These are phyloP conservation scores for Anoplolepis gracilipes DNA, from an alignment of 1,140 invertebrate species.

Conservation along the genomic window DNA sequence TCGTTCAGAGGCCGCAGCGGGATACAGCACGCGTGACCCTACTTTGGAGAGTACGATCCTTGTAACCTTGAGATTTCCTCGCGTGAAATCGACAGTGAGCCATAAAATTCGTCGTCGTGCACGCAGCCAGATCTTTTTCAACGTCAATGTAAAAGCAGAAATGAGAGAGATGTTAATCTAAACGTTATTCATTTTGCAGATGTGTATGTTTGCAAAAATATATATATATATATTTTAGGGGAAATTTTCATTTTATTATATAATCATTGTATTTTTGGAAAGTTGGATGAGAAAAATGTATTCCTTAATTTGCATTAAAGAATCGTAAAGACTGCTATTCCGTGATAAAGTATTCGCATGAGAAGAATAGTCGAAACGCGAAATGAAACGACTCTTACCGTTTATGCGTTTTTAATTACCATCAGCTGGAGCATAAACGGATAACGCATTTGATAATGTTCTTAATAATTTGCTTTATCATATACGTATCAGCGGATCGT, in stretches of 20 bases:
- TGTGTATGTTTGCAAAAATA: not conserved
- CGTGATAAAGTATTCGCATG: not conserved
- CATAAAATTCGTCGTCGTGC: slow-evolving; percentile 6
- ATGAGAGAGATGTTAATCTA: not conserved
- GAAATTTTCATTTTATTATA: not conserved
- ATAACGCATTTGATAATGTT: slow-evolving; percentile 14
- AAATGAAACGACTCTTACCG: not conserved
- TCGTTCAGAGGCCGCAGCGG: slow-evolving; percentile 13
- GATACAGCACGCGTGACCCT: slow-evolving; percentile 58
- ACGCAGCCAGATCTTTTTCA: not conserved
- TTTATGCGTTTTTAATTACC: slow-evolving; percentile 42
- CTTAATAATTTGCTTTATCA: slow-evolving; percentile 58
- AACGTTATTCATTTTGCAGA: slow-evolving; percentile 21
- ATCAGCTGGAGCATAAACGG: slow-evolving; percentile 12
- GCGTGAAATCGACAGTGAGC: slow-evolving; percentile 44
- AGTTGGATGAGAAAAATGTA: not conserved
- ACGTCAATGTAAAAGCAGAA: not conserved
- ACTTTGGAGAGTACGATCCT: slow-evolving; percentile 33
- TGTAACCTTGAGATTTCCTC: slow-evolving; percentile 56
- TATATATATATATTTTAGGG: not conserved
- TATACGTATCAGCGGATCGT: slow-evolving; percentile 36
- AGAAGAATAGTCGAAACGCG: not conserved
- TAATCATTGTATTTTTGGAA: not conserved
- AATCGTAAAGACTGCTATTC: not conserved
- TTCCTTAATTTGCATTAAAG: slow-evolving; percentile 18